A percentile compares a stretch with the other conserved stretches of the same genome.
phyloP scores from a whole-genome alignment of 2,888 invertebrate genomes.

The Drosophila hamatofila region DNA sequence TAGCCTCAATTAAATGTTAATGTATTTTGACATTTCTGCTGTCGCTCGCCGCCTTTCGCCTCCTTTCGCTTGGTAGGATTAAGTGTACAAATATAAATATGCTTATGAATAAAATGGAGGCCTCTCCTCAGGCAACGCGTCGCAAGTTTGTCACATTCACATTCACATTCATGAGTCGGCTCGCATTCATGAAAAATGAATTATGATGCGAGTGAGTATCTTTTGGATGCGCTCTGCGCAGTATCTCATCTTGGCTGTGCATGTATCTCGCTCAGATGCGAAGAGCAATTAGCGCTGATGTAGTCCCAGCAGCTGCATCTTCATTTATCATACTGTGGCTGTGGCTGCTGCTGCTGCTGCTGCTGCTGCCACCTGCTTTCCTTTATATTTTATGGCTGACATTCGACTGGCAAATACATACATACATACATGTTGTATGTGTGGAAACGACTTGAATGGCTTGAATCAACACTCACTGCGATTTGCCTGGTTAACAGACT shows the following conservation, averaged over 20 bases:
- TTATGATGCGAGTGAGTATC: constrained; percentile 56
- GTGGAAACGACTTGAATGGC: constrained; percentile 61
- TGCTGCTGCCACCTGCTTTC: constrained; percentile 50
- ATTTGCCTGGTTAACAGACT: neutral
- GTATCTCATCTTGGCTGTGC: constrained; percentile 27
- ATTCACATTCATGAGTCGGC: constrained; percentile 41
- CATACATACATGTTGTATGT: too few species aligned
- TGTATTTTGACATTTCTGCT: constrained; percentile 85
- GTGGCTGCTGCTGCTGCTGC: constrained; percentile 11
- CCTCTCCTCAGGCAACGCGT: constrained; percentile 14
- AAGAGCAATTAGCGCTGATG: constrained; percentile 81
- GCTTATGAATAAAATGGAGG: constrained; percentile 43
- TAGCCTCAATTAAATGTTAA: constrained; percentile 85
- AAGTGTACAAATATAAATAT: constrained; percentile 44
- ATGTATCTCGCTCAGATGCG: constrained; percentile 51
- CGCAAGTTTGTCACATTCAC: constrained; percentile 49
- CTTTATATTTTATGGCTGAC: constrained; percentile 38
- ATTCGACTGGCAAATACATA: constrained; percentile 56
- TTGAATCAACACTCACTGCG: constrained; percentile 20
- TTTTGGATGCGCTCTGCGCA: constrained; percentile 20
- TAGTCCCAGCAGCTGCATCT: constrained; percentile 79
- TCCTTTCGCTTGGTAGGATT: constrained; percentile 2
- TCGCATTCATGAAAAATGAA: constrained; percentile 57
- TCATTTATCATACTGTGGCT: constrained; percentile 70
- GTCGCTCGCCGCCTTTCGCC: constrained; percentile 42